phyloP scores from a whole-genome alignment of 2,888 invertebrate species.

The Saturnia pavonia region DNA sequence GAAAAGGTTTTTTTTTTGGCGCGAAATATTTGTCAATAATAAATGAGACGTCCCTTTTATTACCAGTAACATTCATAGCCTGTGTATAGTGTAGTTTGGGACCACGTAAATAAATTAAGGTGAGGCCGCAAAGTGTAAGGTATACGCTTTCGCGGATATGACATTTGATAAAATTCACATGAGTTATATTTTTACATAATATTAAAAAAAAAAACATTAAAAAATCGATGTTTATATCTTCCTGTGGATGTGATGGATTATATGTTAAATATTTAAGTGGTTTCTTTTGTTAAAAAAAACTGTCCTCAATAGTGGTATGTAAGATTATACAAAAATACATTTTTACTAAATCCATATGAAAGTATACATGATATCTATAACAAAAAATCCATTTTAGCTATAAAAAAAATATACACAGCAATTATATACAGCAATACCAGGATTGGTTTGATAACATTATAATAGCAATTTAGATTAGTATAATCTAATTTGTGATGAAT shows the following conservation, averaged over 20 bases:
- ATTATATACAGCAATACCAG: too few species aligned
- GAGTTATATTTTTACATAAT: background rate
- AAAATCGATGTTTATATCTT: background rate
- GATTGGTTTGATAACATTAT: too few species aligned
- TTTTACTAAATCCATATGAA: too few species aligned
- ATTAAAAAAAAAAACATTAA: too few species aligned
- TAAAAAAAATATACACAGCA: too few species aligned
- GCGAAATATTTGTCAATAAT: constrained; percentile 81
- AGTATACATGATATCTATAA: too few species aligned
- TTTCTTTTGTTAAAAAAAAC: too few species aligned
- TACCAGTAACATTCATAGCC: constrained; percentile 63
- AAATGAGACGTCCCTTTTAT: constrained; percentile 80
- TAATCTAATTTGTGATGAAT: background rate
- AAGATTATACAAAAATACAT: too few species aligned
- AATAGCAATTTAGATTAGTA: too few species aligned
- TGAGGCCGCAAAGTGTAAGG: constrained; percentile 34
- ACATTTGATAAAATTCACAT: background rate
- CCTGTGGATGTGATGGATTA: background rate
- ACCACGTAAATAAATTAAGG: constrained; percentile 59
- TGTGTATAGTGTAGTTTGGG: constrained; percentile 57
- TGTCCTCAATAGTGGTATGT: too few species aligned
- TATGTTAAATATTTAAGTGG: too few species aligned
- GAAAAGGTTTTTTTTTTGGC: constrained; percentile 60
- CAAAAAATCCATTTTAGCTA: too few species aligned
- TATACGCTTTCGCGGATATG: constrained; percentile 20